A percentile compares a stretch with the other conserved stretches of the same genome.
These are phyloP conservation scores for Calyptommatus sinebrachiatus DNA, from an alignment of 2,113 vertebrate species.

Conservation along the genomic window DNA sequence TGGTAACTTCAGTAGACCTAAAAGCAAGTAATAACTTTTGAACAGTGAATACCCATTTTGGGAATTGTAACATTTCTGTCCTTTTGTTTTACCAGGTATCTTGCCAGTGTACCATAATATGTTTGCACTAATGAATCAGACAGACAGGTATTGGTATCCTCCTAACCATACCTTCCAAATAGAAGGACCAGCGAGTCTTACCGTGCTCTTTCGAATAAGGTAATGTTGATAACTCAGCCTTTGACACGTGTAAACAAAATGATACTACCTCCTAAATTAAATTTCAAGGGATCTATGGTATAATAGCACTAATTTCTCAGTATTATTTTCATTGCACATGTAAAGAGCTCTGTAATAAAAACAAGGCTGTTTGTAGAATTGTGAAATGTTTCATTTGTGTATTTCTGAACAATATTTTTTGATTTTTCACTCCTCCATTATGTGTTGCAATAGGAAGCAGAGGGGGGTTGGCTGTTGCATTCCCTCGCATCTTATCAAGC, in stretches of 20 bases:
- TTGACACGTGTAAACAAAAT: background rate
- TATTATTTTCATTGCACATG: background rate
- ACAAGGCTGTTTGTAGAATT: background rate
- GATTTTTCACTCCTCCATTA: too few relatives aligned
- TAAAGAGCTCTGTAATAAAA: background rate
- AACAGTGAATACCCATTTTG: background rate
- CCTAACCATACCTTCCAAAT: slow-evolving; percentile 90
- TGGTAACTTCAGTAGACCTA: background rate
- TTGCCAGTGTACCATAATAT: slow-evolving; percentile 85
- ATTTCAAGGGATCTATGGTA: background rate
- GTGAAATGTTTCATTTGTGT: too few relatives aligned
- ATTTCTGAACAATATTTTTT: too few relatives aligned
- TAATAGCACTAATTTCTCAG: background rate
- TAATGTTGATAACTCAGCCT: slow-evolving; percentile 35
- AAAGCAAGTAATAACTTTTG: background rate
- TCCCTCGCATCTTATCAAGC: too few relatives aligned
- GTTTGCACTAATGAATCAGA: slow-evolving; percentile 89
- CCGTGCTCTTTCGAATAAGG: slow-evolving; percentile 84
- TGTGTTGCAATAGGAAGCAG: too few relatives aligned
- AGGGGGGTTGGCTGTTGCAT: too few relatives aligned
- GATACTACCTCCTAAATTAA: background rate
- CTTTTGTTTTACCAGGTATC: slow-evolving; percentile 77
- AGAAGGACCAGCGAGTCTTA: slow-evolving; percentile 75
- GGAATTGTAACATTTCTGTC: background rate
- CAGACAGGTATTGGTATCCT: slow-evolving; percentile 86